Evolutionary conservation across 1,140 invertebrate species (phyloP), one percentile per base, ranked within the genome.

Genomic region (Microplitis demolitor): DNA sequence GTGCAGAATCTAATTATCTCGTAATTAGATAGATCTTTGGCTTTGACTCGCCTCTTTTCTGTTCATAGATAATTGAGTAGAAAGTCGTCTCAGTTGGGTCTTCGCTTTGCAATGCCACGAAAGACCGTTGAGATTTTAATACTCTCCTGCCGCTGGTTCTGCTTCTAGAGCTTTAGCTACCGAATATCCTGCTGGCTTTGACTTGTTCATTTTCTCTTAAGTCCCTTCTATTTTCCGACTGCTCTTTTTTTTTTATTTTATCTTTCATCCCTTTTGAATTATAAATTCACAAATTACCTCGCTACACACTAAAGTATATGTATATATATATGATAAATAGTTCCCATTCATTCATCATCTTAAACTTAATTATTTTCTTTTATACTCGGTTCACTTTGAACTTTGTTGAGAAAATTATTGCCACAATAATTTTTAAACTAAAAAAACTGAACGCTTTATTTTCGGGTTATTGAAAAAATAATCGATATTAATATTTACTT

Each of bases 11-110:
- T 51, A 56, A 71, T 71, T 66, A 58, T 66, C 33, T 45, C 33
- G 11, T 71, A 56, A 69, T 69, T 69, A 54, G 69, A 58, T 63
- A 51, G 45, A 51, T 64, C 69, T 66, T 66, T 66, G 61, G 64
- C 50, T 71, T 71, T 56, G 60, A 70, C 24, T 66, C 4, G 14
- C 39, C 24, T 50, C 63, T 66, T 66, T 66, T 14, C 39, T 31
- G n/a, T 69, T 61, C 37, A 37, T 14, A 6, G 61, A 63, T 71
- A 71, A 71, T 71, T 64, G 58, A 16, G 58, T 64, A 13, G 33
- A 53, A 64, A 64, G 61, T 63, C 58, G 56, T 45, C 8, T 61
- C 37, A n/a, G 11, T 24, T 24, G 45, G 9, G 53, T 54, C 53
- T 54, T 54, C 5, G 39, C 13, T 54, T 54, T n/a, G 53, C 16